Evolutionary conservation across 92 coral and sea anemone genomes (phyloP), one percentile per base, ranked within the genome.

Genomic region (Anthopleura xanthogrammica): DNA sequence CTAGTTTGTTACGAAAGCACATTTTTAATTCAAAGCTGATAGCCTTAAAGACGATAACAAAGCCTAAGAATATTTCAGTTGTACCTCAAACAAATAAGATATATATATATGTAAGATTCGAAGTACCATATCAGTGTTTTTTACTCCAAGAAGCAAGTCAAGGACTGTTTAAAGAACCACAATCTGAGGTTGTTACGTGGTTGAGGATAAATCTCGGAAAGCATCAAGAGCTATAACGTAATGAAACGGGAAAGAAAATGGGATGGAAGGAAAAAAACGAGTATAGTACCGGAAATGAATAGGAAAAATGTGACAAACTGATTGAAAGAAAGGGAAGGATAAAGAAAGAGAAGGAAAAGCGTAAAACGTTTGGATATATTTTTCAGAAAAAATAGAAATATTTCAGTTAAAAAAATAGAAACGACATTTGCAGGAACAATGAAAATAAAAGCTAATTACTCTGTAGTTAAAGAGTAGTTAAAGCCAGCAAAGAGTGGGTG

Each of bases 371-470:
- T 2, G 16, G 16, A 54, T 11, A 11, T 6, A 46, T 46, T 8
- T 4, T 14, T 5, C 39, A 76, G 80, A 76, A 76, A 76, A 52
- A 76, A 43, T 14, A 76, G 58, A 76, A 76, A 42, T 3, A 76
- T 14, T 19, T 58, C 50, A 5, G 36, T 29, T 5, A 46, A 46
- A 57, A 14, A 0, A 52, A 16, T 41, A 13, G 10, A 9, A 23
- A 52, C n/a, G 55, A 52, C 17, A n/a, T 22, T 52, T 76, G 24
- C 52, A 22, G 75, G 43, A 12, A 40, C 40, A 70, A 23, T 40
- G 42, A 9, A 40, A 70, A 3, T 70, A 39, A 9, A 46, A 46
- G 50, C 36, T 29, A 29, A 29, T 29, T 29, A 46, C 50, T 46
- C 50, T 46, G 7, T 46, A 46, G 50, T 2, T 46, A 46, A 46